Evolutionary conservation across 2,888 invertebrate genomes (phyloP), one percentile per base, ranked within the genome.

Genomic region (Colletes collaris): DNA sequence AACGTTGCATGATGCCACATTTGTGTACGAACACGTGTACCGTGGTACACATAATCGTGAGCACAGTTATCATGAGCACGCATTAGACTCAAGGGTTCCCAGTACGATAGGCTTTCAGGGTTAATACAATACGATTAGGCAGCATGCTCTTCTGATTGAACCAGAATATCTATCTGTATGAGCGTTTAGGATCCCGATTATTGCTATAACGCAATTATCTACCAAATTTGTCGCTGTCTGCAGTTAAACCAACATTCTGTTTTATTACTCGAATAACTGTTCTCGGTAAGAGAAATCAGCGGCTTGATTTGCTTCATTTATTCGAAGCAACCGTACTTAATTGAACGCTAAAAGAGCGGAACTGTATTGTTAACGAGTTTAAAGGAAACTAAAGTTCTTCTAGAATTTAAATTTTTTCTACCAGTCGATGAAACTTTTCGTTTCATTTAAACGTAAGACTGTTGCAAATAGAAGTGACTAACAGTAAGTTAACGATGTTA

Each of bases 61-160:
- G 64, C 56, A 56, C 56, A 65, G 69, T 72, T 73, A 80, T 69
- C 72, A 40, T 35, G 62, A 65, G 62, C n/a, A 52, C n/a, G 65
- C 66, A 66, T 66, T 80, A 63, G 16, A 66, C 16, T 63, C 19
- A 40, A 62, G 62, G 63, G 62, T 71, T 53, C 35, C 16, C 46
- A 52, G 58, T 60, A 62, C 53, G 78, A 73, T 80, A 66, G 73
- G 80, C 69, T 73, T 69, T 69, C 69, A 66, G 62, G 52, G 66
- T 78, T 72, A 78, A 69, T 66, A 69, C 73, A 66, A 69, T 78
- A 10, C 53, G n/a, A 44, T 72, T 65, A 60, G 68, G 10, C 16
- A 46, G 68, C 50, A 35, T 53, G 60, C 63, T 73, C 68, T 62
- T 73, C 73, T 44, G 69, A 77, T 80, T 73, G 73, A 40, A 69